Base-by-base conservation (phyloP, 2,113 vertebrate genomes). In the Myotis brandtii region DNA sequence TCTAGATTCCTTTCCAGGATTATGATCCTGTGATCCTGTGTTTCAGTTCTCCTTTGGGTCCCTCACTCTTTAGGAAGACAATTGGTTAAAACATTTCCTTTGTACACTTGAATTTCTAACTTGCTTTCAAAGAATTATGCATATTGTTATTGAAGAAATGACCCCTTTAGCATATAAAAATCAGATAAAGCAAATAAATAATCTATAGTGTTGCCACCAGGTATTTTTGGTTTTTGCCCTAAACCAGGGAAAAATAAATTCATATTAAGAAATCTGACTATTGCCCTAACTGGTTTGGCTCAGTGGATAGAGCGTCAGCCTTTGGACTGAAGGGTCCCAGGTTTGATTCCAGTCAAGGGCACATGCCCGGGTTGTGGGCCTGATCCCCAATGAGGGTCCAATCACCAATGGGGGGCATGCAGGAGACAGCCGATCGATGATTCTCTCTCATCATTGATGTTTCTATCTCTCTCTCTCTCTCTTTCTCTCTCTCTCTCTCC, bases 51-150 rank as follows among this genome's bases (percentile, higher is more conserved):
- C 21, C 54, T 67, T 50, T 56, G 67, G n/a, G 13, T 23, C 13
- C 66, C 66, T 90, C 34, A 62, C 14, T 67, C 21, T 17, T 84
- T 50, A 67, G 46, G 64, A 79, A 77, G 72, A 88, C 7, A 79
- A 37, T 32, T 73, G 52, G 14, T 72, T 72, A 59, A 80, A 77
- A 79, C 18, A 43, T 73, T 79, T 87, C 13, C 17, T 85, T 73
- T 43, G 64, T 67, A 56, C 13, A 52, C 27, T 79, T 91, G 10
- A 25, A 88, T 59, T 94, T 80, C 37, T 75, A 40, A 37, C 73
- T 54, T 83, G 17, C 48, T 95, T 94, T 84, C 56, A 89, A 34
- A 80, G 25, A 83, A 91, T 27, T 88, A 69, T n/a, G 25, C 17
- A 72, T 37, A 64, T 46, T 83, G 7, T 88, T 73, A 25, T 9